phyloP scores from a whole-genome alignment of 2,113 vertebrate species.

The Nematolebias whitei region DNA sequence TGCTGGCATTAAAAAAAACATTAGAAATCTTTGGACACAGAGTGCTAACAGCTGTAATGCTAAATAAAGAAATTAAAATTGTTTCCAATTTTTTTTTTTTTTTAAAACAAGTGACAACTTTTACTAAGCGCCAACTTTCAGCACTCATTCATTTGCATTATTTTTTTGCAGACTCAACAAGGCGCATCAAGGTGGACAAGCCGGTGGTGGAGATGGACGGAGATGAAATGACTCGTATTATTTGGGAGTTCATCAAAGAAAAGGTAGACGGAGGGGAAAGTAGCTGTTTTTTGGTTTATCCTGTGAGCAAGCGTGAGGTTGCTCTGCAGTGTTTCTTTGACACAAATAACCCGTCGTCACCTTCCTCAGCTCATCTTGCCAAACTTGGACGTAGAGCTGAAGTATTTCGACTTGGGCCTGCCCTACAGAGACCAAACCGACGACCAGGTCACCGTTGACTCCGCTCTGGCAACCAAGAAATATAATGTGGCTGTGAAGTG shows the following conservation, averaged over 20 bases:
- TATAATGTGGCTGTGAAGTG: conserved; percentile 94
- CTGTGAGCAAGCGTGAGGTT: no score
- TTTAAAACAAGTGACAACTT: no score
- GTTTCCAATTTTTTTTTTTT: no score
- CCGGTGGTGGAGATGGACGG: conserved; percentile 98
- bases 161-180: conserved; percentile 85
- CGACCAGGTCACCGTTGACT: conserved; percentile 96
- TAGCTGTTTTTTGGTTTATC: background rate
- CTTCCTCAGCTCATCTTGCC: conserved; percentile 87
- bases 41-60: no score
- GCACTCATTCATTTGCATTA: no score
- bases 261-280: conserved; percentile 78
- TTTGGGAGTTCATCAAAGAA: conserved; percentile 98
- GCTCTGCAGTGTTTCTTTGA: background rate
- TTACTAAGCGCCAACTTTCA: no score
- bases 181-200: conserved; percentile 91
- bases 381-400: conserved; percentile 91
- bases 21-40: no score
- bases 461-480: conserved; percentile 90
- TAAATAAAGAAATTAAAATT: no score
- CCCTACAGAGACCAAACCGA: conserved; percentile 90
- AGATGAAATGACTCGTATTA: conserved; percentile 97
- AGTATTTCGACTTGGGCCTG: conserved; percentile 93
- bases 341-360: background rate
- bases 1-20: no score